Percentiles rank a stretch among this genome's conserved stretches.
Evolutionary conservation across 1,140 invertebrate genomes (phyloP).

Genomic region (Thaumatotibia leucotreta): DNA sequence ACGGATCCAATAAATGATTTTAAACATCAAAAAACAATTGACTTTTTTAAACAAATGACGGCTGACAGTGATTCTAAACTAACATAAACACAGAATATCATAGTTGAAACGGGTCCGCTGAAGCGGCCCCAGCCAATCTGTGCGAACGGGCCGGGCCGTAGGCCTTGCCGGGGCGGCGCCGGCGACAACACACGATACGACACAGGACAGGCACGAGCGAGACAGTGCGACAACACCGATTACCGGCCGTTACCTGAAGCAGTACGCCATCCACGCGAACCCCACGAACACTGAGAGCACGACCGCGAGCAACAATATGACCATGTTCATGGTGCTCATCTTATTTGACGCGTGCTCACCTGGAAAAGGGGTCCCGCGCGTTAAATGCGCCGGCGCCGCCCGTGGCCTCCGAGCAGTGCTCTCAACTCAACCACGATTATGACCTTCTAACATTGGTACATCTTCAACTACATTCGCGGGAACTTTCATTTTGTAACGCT

Average conservation of each 20-base stretch:
- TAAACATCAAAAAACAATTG: background rate
- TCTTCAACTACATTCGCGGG: no score
- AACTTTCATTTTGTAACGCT: no score
- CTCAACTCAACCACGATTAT: constrained; percentile 1
- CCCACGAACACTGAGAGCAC: constrained; percentile 95
- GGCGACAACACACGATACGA: constrained; percentile 27
- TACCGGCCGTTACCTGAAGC: constrained; percentile 90
- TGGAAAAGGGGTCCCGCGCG: constrained; percentile 78
- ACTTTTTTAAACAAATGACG: no score
- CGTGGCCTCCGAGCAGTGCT: constrained; percentile 60
- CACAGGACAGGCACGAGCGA: constrained; percentile 59
- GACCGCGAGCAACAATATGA: constrained; percentile 93
- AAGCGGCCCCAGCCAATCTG: background rate
- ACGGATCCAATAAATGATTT: background rate
- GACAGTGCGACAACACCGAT: constrained; percentile 66
- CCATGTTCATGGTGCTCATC: constrained; percentile 92
- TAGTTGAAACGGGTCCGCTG: background rate
- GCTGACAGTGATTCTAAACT: no score
- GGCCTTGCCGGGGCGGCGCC: constrained; percentile 45
- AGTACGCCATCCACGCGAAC: constrained; percentile 95
- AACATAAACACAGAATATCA: background rate
- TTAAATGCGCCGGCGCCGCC: constrained; percentile 67
- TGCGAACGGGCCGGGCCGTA: constrained; percentile 38
- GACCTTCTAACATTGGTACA: background rate
- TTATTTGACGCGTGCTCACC: constrained; percentile 84